Evolutionary conservation across 2,797 vertebrate genomes (phyloP).

Genomic region (Myoxocephalus aenaeus): DNA sequence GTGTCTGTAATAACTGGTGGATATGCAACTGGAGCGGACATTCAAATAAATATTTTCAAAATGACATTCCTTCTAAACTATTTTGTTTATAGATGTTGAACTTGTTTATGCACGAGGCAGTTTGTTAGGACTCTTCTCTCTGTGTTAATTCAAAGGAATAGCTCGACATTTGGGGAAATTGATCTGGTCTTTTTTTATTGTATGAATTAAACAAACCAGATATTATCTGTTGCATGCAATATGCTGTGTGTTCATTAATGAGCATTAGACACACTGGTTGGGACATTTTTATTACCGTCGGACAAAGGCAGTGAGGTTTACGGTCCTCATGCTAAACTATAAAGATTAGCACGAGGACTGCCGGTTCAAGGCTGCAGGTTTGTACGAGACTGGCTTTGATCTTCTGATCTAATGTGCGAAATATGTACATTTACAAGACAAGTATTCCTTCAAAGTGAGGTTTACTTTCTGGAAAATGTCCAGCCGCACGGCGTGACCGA

Average conservation of each 20-base stretch:
- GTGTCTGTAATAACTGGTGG: background rate
- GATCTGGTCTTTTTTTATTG: background rate
- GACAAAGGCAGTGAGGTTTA: background rate
- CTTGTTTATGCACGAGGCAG: background rate
- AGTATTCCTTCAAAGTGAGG: background rate
- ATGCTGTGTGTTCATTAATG: too few species aligned
- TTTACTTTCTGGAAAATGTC: background rate
- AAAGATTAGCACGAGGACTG: background rate
- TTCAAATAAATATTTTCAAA: background rate
- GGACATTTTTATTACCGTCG: background rate
- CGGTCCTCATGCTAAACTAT: constrained; percentile 18
- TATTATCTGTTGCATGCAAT: background rate
- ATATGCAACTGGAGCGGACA: background rate
- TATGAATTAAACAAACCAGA: background rate
- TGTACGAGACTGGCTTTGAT: background rate
- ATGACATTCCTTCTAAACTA: background rate
- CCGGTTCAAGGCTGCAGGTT: background rate
- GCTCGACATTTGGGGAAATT: background rate
- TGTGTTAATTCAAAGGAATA: constrained; percentile 3
- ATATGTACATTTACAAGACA: background rate
- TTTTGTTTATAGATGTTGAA: background rate
- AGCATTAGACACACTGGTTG: background rate
- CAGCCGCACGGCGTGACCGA: background rate
- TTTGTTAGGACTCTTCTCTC: background rate
- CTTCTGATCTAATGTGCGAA: background rate